Percentiles rank a stretch among this genome's conserved stretches.
phyloP scores from a whole-genome alignment of 1,140 invertebrate species.

The Magallana angulata region DNA sequence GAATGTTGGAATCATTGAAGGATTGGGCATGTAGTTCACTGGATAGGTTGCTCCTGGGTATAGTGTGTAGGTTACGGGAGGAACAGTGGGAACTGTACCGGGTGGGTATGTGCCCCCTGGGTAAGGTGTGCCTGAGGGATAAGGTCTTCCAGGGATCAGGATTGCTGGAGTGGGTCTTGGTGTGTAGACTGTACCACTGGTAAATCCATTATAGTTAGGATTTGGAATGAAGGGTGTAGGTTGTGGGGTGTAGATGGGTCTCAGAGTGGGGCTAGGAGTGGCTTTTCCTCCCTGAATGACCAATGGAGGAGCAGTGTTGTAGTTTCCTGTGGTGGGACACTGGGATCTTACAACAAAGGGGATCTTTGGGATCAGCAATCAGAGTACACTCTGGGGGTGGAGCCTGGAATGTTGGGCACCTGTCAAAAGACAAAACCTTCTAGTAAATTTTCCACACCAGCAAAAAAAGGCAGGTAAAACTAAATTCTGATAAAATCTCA shows the following conservation, averaged over 20 bases:
- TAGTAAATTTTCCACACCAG: too few relatives aligned
- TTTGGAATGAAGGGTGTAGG: not conserved
- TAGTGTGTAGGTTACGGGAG: constrained; percentile 28
- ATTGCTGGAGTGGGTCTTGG: constrained; percentile 37
- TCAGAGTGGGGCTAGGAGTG: constrained; percentile 31
- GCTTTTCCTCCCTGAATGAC: constrained; percentile 27
- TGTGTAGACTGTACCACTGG: not conserved
- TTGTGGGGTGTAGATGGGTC: constrained; percentile 10
- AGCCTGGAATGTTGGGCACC: constrained; percentile 65
- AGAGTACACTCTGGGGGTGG: constrained; percentile 60
- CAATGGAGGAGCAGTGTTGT: constrained; percentile 30
- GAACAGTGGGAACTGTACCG: constrained; percentile 33
- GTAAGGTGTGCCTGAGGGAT: constrained; percentile 13
- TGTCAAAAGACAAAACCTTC: constrained; percentile 34
- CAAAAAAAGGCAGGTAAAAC: too few relatives aligned
- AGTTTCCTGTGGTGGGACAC: constrained; percentile 53
- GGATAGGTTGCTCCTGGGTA: constrained; percentile 39
- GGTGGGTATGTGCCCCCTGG: constrained; percentile 31
- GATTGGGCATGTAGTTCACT: constrained; percentile 26
- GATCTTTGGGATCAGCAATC: constrained; percentile 69
- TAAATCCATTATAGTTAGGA: constrained; percentile 17
- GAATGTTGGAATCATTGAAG: constrained; percentile 25
- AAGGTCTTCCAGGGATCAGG: constrained; percentile 41
- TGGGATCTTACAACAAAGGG: constrained; percentile 68
- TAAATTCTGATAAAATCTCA: not conserved